Evolutionary conservation across 2,888 invertebrate species (phyloP).

Genomic region (Limnephilus marmoratus): DNA sequence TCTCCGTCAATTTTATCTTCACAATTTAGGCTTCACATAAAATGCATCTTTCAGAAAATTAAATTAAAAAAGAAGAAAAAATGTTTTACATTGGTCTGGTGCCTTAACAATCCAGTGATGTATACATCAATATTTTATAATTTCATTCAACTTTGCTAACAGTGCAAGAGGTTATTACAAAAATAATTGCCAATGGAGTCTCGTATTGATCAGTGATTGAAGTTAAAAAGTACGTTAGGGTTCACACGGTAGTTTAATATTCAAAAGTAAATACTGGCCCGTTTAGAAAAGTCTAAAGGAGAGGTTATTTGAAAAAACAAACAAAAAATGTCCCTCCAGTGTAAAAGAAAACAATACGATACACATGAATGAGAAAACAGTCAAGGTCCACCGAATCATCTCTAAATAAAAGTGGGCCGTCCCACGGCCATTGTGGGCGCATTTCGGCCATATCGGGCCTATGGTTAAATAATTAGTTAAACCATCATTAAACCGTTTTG

Average conservation of each 20-base stretch:
- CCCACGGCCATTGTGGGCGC: constrained; percentile 16
- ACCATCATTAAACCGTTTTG: constrained; percentile 34
- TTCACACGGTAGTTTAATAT: neutral
- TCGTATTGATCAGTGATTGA: neutral
- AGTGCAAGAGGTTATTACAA: too few relatives aligned
- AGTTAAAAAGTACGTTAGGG: neutral
- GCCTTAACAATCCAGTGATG: too few relatives aligned
- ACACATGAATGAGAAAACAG: neutral
- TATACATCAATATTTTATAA: too few relatives aligned
- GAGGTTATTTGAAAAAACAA: neutral
- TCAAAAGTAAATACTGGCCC: neutral
- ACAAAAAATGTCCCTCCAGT: neutral
- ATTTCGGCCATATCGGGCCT: neutral
- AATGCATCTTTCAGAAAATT: too few relatives aligned
- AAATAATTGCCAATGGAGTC: too few relatives aligned
- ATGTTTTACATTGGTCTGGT: too few relatives aligned
- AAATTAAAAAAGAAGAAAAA: too few relatives aligned
- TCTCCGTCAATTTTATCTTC: too few relatives aligned
- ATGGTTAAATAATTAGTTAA: neutral
- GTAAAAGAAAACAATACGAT: neutral
- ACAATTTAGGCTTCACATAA: too few relatives aligned
- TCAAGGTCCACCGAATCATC: neutral
- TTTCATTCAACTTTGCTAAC: too few relatives aligned
- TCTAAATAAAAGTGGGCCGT: constrained; percentile 9
- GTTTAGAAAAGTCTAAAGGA: neutral